These are phyloP conservation scores for Mythimna lalbum DNA, from an alignment of 2,888 invertebrate genomes.

Conservation along the genomic window DNA sequence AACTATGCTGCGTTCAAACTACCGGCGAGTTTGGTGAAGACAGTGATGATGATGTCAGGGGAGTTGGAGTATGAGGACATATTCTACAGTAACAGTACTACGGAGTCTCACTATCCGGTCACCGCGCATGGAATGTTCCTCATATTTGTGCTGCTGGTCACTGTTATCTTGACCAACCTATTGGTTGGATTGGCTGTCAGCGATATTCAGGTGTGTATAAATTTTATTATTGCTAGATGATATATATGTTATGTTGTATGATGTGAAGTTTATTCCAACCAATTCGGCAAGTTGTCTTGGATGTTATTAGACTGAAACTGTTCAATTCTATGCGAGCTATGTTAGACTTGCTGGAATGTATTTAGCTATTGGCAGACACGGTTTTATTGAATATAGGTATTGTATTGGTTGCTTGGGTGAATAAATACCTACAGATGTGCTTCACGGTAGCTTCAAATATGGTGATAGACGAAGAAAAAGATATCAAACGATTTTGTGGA, in stretches of 20 bases:
- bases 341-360: background rate
- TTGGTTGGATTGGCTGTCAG: conserved; percentile 96
- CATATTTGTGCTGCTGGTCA: conserved; percentile 94
- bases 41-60: conserved; percentile 97
- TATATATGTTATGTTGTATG: too few species aligned
- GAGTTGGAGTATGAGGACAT: conserved; percentile 96
- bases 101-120: conserved; percentile 92
- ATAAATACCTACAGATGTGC: too few species aligned
- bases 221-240: background rate
- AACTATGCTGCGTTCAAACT: conserved; percentile 94
- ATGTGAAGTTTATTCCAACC: background rate
- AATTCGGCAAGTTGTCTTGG: background rate
- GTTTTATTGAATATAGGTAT: background rate
- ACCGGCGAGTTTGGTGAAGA: conserved; percentile 93
- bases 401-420: background rate
- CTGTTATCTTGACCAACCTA: conserved; percentile 95
- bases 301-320: background rate
- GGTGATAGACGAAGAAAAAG: background rate
- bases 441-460: background rate
- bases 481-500: too few species aligned
- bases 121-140: conserved; percentile 95
- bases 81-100: conserved; percentile 91
- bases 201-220: conserved; percentile 92
- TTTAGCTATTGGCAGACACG: background rate
- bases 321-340: background rate